Evolutionary conservation across 2,888 invertebrate genomes (phyloP).

Genomic region (Acronicta leporina): DNA sequence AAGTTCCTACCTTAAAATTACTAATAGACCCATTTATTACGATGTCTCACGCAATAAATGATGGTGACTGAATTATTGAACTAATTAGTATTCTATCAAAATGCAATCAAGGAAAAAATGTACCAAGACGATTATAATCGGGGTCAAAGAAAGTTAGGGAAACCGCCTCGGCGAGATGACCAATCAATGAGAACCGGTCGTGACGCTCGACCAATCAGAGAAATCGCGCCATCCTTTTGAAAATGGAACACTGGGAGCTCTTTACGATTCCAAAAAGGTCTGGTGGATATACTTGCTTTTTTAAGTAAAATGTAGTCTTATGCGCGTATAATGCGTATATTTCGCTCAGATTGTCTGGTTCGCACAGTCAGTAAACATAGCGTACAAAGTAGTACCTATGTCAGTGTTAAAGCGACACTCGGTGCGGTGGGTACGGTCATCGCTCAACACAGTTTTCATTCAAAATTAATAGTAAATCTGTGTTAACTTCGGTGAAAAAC

Average conservation of each 20-base stretch:
- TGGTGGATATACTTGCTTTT: no score
- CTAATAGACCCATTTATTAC: constrained; percentile 5
- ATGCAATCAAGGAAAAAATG: constrained; percentile 64
- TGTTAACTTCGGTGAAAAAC: constrained; percentile 46
- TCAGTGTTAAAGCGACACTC: constrained; percentile 80
- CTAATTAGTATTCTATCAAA: constrained; percentile 58
- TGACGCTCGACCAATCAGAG: constrained; percentile 49
- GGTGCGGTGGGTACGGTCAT: constrained; percentile 72
- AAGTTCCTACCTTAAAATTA: neutral
- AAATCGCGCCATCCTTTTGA: constrained; percentile 57
- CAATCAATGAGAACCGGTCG: constrained; percentile 76
- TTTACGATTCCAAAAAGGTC: constrained; percentile 40
- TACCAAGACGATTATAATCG: constrained; percentile 64
- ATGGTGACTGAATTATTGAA: constrained; percentile 26
- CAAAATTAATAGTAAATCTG: constrained; percentile 13
- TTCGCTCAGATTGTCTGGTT: constrained; percentile 26
- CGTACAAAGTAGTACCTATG: constrained; percentile 48
- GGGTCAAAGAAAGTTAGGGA: constrained; percentile 87
- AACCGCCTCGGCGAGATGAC: constrained; percentile 74
- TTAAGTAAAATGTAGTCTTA: no score
- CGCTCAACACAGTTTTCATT: constrained; percentile 56
- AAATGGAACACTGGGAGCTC: constrained; percentile 51
- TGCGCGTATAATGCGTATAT: no score
- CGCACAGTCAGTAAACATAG: constrained; percentile 42
- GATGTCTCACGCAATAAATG: constrained; percentile 11